Base-by-base conservation (phyloP, 1,140 invertebrate genomes). In the Leptinotarsa lineolata region DNA sequence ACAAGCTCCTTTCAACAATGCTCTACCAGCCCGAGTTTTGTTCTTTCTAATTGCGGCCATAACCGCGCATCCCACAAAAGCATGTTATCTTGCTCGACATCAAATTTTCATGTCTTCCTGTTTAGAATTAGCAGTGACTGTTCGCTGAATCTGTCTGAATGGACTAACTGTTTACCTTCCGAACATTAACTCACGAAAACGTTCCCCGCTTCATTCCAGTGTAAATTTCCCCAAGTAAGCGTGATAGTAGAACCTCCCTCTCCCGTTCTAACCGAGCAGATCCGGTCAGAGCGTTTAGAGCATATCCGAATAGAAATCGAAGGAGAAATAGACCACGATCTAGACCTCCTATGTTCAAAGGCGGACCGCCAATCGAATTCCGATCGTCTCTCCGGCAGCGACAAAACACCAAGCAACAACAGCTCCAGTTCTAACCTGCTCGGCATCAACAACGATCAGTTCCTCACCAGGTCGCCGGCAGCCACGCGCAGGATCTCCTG, bases 401-500 rank as follows among this genome's bases (percentile, higher is more conserved):
- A 85, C n/a, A 66, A 79, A 24, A 76, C 73, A 8, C 72, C 75
- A 15, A 83, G 83, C 74, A 82, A 82, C 70, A 82, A 82, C 69
- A 84, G 83, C 78, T 83, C 81, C 18, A 90, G 88, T 81, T 89
- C 89, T 21, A 90, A 90, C 76, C 83, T 88, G 15, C 80, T 90
- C 44, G 86, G 86, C 30, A 87, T 89, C 67, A 88, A 89, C 80
- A 86, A 90, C 77, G 89, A 90, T 75, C 85, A 87, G 46, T 90
- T 89, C 77, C 81, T 90, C 15, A 90, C 86, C 73, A 87, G 88
- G 76, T 93, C 92, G 11, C 91, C 92, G 8, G 91, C 92, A 66
- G 92, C 92, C 18, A 92, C 92, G 45, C 86, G 92, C 78, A 86
- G 92, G 70, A 93, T 94, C 81, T 93, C 92, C 65, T 92, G 91